phyloP scores from a whole-genome alignment of 2,113 vertebrate species.

The Fulmarus glacialis region DNA sequence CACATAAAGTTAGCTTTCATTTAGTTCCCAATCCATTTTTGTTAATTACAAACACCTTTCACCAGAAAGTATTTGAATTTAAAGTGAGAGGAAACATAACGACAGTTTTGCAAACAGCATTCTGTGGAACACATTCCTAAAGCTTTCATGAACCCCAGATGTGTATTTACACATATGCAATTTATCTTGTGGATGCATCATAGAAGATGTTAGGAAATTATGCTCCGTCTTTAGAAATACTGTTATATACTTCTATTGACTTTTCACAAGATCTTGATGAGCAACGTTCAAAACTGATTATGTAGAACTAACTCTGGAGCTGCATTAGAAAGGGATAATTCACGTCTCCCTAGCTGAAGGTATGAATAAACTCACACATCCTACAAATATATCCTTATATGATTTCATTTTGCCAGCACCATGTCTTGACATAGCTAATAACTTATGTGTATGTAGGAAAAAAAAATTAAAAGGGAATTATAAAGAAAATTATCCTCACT shows the following conservation, averaged over 20 bases:
- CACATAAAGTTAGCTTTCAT: neutral
- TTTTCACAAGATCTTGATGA: neutral
- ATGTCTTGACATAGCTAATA: neutral
- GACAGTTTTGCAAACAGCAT: neutral
- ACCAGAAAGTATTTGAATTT: slow-evolving; percentile 7
- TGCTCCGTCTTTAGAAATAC: neutral
- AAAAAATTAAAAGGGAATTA: neutral
- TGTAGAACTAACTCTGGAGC: neutral
- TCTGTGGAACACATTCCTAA: neutral
- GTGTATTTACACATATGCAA: neutral
- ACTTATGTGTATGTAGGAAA: neutral
- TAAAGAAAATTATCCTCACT: neutral
- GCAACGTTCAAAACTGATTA: neutral
- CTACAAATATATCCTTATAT: neutral
- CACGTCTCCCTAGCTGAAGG: neutral
- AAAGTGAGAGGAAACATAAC: neutral
- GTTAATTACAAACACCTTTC: slow-evolving; percentile 18
- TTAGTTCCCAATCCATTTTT: slow-evolving; percentile 10
- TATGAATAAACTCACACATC: neutral
- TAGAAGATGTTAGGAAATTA: neutral
- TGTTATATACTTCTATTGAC: neutral
- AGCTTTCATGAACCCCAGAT: neutral
- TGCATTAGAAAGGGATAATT: neutral
- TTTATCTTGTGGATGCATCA: neutral
- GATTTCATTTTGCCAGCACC: neutral